phyloP scores from a whole-genome alignment of 1,140 invertebrate species.

The Cecropterus lyciades region DNA sequence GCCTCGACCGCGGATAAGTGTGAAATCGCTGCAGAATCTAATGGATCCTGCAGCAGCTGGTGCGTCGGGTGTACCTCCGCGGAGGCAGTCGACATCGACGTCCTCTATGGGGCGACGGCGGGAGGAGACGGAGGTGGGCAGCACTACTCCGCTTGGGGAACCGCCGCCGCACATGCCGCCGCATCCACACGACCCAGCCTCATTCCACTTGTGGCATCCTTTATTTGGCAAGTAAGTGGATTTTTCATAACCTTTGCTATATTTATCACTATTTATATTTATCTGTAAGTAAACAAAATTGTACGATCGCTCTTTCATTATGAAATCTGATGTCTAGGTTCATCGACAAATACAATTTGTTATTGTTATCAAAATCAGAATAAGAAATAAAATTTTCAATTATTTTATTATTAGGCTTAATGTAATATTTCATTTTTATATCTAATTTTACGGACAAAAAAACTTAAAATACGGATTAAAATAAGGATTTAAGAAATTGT shows the following conservation, averaged over 20 bases:
- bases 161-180: constrained; percentile 65
- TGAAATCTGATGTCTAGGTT: too few relatives aligned
- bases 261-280: too few relatives aligned
- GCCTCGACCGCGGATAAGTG: constrained; percentile 84
- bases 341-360: too few relatives aligned
- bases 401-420: too few relatives aligned
- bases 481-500: too few relatives aligned
- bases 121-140: constrained; percentile 85
- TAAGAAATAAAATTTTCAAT: too few relatives aligned
- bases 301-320: too few relatives aligned
- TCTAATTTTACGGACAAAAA: too few relatives aligned
- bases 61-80: constrained; percentile 46
- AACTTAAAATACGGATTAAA: too few relatives aligned
- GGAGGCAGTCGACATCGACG: constrained; percentile 44
- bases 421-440: too few relatives aligned
- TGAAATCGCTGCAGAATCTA: constrained; percentile 86
- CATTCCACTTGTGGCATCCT: constrained; percentile 81
- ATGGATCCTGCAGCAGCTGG: constrained; percentile 75
- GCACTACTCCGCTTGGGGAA: constrained; percentile 82
- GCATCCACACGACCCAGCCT: constrained; percentile 74
- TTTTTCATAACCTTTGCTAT: neutral
- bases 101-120: constrained; percentile 54
- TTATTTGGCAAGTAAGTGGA: constrained; percentile 82
- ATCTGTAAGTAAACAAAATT: too few relatives aligned
- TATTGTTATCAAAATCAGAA: too few relatives aligned